Conservation (phyloP, 53 echinoderm and acorn worm genomes). For the Holothuria leucospilota region DNA sequence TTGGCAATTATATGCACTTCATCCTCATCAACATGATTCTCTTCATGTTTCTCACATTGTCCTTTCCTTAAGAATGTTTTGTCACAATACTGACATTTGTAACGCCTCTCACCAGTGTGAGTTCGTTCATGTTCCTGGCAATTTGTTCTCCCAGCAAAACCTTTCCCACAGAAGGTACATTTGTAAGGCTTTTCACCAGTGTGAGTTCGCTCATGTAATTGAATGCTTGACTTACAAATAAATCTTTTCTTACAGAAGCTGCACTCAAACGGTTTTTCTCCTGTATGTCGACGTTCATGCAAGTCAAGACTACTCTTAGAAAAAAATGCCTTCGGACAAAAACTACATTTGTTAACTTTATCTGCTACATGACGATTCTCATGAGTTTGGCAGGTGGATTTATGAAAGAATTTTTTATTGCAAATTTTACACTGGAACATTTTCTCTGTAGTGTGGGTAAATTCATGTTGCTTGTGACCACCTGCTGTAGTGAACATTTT, state of each 20-base stretch:
- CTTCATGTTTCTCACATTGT: neutral
- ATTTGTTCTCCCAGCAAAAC: neutral
- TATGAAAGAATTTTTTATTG: neutral
- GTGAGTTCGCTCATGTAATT: conserved; percentile 33
- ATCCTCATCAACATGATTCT: neutral
- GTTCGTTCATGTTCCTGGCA: conserved; percentile 37
- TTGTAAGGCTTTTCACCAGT: conserved; percentile 32
- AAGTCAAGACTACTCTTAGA: neutral
- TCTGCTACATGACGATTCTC: neutral
- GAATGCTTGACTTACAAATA: no score
- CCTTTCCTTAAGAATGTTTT: conserved; percentile 1
- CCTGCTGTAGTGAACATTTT: neutral
- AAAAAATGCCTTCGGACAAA: neutral
- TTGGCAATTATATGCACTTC: neutral
- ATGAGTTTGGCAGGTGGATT: neutral
- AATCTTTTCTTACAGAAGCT: conserved; percentile 25
- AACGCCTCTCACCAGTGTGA: conserved; percentile 30
- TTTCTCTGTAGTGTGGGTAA: conserved; percentile 18
- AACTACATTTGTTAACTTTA: neutral
- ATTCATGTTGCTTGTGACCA: conserved; percentile 9
- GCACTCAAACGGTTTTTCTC: conserved; percentile 28
- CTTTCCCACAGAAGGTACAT: conserved; percentile 36
- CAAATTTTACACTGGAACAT: neutral
- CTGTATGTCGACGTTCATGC: conserved; percentile 23
- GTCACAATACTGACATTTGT: conserved; percentile 36